Conservation (phyloP, 2,113 vertebrate species). For the Menidia beryllina region DNA sequence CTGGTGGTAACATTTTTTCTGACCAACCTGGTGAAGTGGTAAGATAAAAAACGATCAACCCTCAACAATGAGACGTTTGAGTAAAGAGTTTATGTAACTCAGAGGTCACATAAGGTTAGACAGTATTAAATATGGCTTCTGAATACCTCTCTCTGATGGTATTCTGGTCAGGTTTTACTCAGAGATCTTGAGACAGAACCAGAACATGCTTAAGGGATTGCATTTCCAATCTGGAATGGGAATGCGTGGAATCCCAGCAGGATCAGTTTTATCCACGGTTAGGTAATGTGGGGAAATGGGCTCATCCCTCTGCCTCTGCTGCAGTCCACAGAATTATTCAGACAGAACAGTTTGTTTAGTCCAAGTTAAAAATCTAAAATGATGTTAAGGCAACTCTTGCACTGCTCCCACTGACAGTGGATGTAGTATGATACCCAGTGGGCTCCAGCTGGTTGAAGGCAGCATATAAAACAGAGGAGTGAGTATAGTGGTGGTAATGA, state of each 20-base stretch:
- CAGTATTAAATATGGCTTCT: background rate
- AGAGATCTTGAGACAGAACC: constrained; percentile 13
- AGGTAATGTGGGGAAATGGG: constrained; percentile 5
- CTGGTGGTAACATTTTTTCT: background rate
- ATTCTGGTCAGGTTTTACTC: constrained; percentile 6
- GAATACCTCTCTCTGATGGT: background rate
- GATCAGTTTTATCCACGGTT: constrained; percentile 35
- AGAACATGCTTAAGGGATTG: constrained; percentile 32
- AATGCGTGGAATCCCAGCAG: constrained; percentile 27
- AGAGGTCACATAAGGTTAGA: constrained; percentile 16
- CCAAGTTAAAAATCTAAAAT: constrained; percentile 32
- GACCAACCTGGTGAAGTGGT: background rate
- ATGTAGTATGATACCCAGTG: constrained; percentile 5
- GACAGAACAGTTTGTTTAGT: constrained; percentile 18
- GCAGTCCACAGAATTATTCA: background rate
- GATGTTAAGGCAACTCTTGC: constrained; percentile 35
- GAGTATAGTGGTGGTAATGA: constrained; percentile 55
- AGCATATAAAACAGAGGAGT: constrained; percentile 51
- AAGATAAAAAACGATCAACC: no score
- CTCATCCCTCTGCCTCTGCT: background rate
- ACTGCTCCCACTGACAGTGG: constrained; percentile 21
- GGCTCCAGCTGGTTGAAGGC: constrained; percentile 44
- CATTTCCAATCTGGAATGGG: constrained; percentile 19
- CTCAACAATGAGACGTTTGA: no score
- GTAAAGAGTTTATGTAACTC: no score